Base-by-base conservation (phyloP, 2,888 invertebrate genomes). In the Troglohyphantes excavatus region DNA sequence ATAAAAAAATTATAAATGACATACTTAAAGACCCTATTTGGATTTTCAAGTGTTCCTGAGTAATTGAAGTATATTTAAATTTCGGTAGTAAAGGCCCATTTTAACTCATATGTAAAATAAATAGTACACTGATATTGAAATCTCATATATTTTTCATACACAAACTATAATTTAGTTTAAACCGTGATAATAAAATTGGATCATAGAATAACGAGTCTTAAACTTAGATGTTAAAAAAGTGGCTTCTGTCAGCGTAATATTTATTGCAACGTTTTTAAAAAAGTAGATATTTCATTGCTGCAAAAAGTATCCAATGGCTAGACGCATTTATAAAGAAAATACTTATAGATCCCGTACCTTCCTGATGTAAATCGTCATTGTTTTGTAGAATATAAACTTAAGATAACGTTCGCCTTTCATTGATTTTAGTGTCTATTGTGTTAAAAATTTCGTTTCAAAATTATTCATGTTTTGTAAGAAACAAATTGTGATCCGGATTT, bases 361-460 rank as follows among this genome's bases (percentile, higher is more conserved):
- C 63, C 33, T 75, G 21, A 75, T 84, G 59, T 61, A 63, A 61
- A 84, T 46, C 27, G 26, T 75, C 63, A 63, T 73, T 84, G 63
- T 73, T 75, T 84, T 75, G 33, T 23, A 33, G 13, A 23, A 43
- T 76, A 73, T 83, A 83, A 83, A 72, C 23, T 59, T 78, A 65
- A 78, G 61, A 46, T 46, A 78, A 78, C 23, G 63, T 61, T 63
- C 33, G 63, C n/a, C 39, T 63, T 26, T 63, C 26, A 63, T 63
- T 17, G 43, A 65, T 5, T 82, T 82, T 61, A 82, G 53, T 53
- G 70, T 70, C 81, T 39, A 82, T 82, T 82, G 81, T 82, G 81
- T 70, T 29, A 70, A 70, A 82, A 82, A 82, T 70, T 82, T 82
- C 33, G 21, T 82, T 70, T 68, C 53, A 82, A 27, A 53, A 39